These are phyloP conservation scores for Amblyteles armatorius DNA, from an alignment of 2,888 invertebrate genomes.

Conservation along the genomic window DNA sequence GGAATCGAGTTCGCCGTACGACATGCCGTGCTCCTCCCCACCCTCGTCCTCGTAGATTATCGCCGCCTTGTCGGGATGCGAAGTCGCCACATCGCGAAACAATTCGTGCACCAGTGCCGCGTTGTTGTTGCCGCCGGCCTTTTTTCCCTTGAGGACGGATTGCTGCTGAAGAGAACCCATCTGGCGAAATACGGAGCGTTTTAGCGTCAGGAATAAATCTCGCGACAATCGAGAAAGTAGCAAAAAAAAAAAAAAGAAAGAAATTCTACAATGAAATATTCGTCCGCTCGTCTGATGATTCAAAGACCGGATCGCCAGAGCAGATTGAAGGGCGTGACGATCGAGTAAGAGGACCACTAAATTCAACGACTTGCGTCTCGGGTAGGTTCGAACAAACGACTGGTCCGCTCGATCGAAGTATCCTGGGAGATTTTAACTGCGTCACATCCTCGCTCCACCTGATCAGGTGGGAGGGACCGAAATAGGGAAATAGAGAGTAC, in stretches of 20 bases:
- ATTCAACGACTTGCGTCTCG: neutral
- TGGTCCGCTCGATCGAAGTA: neutral
- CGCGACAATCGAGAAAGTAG: too few relatives aligned
- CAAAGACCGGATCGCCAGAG: too few relatives aligned
- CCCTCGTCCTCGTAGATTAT: slow-evolving; percentile 86
- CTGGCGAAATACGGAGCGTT: slow-evolving; percentile 61
- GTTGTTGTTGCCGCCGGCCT: slow-evolving; percentile 66
- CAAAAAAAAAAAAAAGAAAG: too few relatives aligned
- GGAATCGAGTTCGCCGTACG: slow-evolving; percentile 87
- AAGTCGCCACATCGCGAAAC: slow-evolving; percentile 86
- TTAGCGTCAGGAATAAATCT: neutral
- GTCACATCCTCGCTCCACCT: neutral
- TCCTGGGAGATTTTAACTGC: neutral
- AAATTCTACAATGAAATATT: too few relatives aligned
- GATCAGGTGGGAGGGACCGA: slow-evolving; percentile 3
- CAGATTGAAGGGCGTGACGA: too few relatives aligned
- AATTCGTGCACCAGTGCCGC: slow-evolving; percentile 86
- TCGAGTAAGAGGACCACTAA: too few relatives aligned
- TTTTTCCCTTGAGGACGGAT: slow-evolving; percentile 87
- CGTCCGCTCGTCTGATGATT: too few relatives aligned
- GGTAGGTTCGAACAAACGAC: neutral
- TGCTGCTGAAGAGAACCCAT: slow-evolving; percentile 93
- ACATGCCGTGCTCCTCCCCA: slow-evolving; percentile 76
- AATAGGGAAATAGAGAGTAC: slow-evolving; percentile 10
- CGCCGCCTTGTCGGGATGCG: slow-evolving; percentile 86